Conservation (phyloP, 2,113 vertebrate genomes). For the Amblyopsis rosae region DNA sequence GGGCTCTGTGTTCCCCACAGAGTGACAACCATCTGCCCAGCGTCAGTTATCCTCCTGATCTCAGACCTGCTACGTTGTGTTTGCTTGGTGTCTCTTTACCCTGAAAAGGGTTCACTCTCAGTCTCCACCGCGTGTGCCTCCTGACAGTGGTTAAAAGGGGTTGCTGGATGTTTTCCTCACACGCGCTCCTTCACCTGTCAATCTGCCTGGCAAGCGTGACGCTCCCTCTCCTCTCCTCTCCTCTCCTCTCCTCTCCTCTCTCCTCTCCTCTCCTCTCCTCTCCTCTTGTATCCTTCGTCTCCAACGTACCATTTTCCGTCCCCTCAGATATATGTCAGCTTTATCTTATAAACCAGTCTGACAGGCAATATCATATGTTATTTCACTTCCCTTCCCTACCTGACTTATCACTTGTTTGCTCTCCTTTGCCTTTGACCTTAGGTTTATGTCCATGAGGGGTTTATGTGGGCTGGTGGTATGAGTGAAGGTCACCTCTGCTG, state of each 20-base stretch:
- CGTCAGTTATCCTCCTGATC: background rate
- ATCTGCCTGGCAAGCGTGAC: slow-evolving; percentile 38
- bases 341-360: background rate
- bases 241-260: slow-evolving; percentile 21
- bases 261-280: background rate
- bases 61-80: background rate
- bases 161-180: slow-evolving; percentile 18
- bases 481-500: slow-evolving; percentile 62
- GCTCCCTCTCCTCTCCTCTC: slow-evolving; percentile 12
- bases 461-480: slow-evolving; percentile 26
- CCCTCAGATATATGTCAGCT: background rate
- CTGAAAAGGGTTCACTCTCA: slow-evolving; percentile 13
- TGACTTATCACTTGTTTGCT: background rate
- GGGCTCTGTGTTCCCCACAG: slow-evolving; percentile 16
- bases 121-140: slow-evolving; percentile 1
- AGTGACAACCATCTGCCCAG: slow-evolving; percentile 28
- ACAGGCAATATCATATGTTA: background rate
- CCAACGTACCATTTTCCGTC: background rate
- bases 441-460: slow-evolving; percentile 45
- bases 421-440: slow-evolving; percentile 18
- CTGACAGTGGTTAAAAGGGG: slow-evolving; percentile 21
- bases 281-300: background rate
- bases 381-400: background rate
- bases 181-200: slow-evolving; percentile 34
- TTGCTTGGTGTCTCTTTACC: slow-evolving; percentile 19